Base-by-base conservation (phyloP, 2,888 invertebrate species). In the Clitarchus hookeri region DNA sequence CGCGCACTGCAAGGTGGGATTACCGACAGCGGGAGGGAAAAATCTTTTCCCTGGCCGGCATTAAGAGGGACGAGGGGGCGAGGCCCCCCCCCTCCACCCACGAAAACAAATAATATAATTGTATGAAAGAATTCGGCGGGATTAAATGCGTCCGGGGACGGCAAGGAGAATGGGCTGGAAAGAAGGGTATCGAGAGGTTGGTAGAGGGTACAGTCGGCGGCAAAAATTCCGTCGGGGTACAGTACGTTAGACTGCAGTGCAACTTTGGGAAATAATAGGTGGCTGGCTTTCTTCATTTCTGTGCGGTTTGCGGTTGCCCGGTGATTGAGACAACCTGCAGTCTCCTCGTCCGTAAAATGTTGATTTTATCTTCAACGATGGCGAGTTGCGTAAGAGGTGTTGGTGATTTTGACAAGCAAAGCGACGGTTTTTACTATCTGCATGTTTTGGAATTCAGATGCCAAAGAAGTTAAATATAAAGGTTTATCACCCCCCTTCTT, bases 31-130 rank as follows among this genome's bases (percentile, higher is more conserved):
- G 79, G 23, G 26, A 79, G 79, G 25, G 27, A n/a, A 79, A 79
- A 79, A 79, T 27, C 79, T 79, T n/a, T 36, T 23, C 79, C 27
- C 79, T 12, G 12, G 13, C 79, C 79, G 8, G 48, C 48, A 48
- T 48, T 48, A 48, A 48, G 48, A 48, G 27, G 79, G 27, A 79
- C 36, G 44, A 36, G 82, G 82, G 82, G 11, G 25, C 23, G 19
- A 65, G 65, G 65, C 2, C 0, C 23, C 23, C 11, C 16, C 65
- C 16, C 65, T 23, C 48, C 65, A n/a, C 65, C 48, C 65, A n/a
- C 65, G 82, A 82, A 82, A 82, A 82, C 82, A 82, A 82, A 82
- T 82, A 82, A 82, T 82, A 82, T 82, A 82, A 82, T 82, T 82
- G 82, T 82, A 36, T 82, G 82, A 36, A 82, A 82, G 82, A 82